Percentiles rank a stretch among this genome's conserved stretches.
phyloP scores from a whole-genome alignment of 2,888 invertebrate genomes.

The Saturnia japonica region DNA sequence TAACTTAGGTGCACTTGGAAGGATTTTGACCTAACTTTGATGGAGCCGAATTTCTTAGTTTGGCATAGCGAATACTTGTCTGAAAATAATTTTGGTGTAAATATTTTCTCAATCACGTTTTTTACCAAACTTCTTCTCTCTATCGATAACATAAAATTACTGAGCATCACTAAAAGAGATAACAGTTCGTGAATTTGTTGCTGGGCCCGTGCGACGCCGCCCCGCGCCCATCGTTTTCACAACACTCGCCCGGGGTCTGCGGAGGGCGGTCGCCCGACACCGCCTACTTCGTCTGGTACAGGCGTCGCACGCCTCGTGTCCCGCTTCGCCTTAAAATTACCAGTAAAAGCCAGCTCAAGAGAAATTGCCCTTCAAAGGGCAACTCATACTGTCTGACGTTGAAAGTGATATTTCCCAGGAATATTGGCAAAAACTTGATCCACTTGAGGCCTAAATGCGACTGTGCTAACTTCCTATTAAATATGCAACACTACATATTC shows the following conservation, averaged over 20 bases:
- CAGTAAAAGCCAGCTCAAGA: conserved; percentile 53
- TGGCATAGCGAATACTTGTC: neutral
- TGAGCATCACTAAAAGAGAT: conserved; percentile 65
- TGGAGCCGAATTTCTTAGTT: neutral
- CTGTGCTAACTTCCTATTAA: neutral
- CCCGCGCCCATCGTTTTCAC: conserved; percentile 74
- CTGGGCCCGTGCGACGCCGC: conserved; percentile 72
- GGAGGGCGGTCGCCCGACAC: conserved; percentile 78
- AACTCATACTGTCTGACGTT: conserved; percentile 34
- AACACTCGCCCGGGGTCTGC: conserved; percentile 74
- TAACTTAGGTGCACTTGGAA: neutral
- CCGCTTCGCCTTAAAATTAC: conserved; percentile 70
- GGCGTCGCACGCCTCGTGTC: conserved; percentile 77
- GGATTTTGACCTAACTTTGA: neutral
- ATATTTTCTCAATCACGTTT: neutral
- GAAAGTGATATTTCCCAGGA: neutral
- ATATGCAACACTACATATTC: neutral
- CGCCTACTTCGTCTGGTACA: conserved; percentile 81
- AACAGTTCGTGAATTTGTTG: conserved; percentile 77
- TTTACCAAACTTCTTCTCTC: conserved; percentile 26
- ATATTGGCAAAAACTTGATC: neutral
- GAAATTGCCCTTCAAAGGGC: conserved; percentile 60
- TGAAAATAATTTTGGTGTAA: neutral
- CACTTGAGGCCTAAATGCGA: neutral
- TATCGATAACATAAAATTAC: conserved; percentile 51